phyloP scores from a whole-genome alignment of 1,140 invertebrate species.

The honey bee (Apis mellifera) region DNA sequence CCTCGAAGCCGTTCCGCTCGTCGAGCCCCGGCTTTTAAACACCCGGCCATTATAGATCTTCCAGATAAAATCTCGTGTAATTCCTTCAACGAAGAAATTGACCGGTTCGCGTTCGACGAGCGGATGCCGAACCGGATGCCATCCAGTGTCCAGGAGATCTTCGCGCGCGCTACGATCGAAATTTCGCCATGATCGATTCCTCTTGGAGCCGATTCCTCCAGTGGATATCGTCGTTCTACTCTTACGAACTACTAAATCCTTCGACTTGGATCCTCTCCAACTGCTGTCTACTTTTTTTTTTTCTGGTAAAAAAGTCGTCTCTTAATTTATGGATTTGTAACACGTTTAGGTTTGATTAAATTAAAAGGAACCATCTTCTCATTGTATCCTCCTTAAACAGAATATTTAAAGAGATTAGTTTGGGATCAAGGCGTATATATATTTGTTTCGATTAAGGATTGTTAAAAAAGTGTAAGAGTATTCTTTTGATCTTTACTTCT shows the following conservation, averaged over 20 bases:
- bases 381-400: no score
- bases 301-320: no score
- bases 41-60: background rate
- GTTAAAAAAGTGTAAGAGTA: no score
- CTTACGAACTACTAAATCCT: background rate
- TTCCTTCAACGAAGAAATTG: slow-evolving; percentile 22
- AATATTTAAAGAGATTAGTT: no score
- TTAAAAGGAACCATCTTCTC: no score
- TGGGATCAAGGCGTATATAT: no score
- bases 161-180: background rate
- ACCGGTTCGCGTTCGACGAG: slow-evolving; percentile 5
- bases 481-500: no score
- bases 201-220: background rate
- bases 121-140: background rate
- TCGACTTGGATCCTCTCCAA: background rate
- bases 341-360: no score
- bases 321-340: no score
- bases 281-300: no score
- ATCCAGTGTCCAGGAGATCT: no score
- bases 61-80: slow-evolving; percentile 16
- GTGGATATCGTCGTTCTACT: background rate
- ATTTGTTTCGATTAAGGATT: no score
- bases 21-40: background rate
- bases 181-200: slow-evolving; percentile 19
- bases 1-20: background rate